Base-by-base conservation (phyloP, 2,113 vertebrate genomes). In the Gracilinanus agilis region DNA sequence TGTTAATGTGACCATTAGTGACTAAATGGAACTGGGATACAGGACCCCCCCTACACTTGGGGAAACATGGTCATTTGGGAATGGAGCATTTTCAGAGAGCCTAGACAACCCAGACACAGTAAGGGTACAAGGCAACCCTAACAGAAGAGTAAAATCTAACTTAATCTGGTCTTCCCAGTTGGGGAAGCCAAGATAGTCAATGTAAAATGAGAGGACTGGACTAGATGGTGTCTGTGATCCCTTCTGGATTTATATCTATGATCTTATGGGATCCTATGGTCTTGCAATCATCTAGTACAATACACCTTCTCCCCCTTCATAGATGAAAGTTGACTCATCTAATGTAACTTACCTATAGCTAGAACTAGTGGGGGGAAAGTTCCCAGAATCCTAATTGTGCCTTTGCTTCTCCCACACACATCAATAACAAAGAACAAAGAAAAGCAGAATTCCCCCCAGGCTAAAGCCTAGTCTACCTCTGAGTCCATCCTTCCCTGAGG, bases 401-500 rank as follows among this genome's bases (percentile, higher is more conserved):
- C 19, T 94, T 88, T 91, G 40, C n/a, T 3, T 24, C 29, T 12
- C 5, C 44, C 40, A 53, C 13, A 40, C n/a, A 83, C n/a, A 7
- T 3, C 53, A 13, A 11, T 90, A 44, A 53, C 88, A 40, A 44
- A 88, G 49, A 29, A 54, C 29, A 56, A 27, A 93, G 61, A 90
- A 94, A 54, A 91, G 25, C 90, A 91, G 23, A 21, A 83, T 34
- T n/a, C 55, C 90, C 58, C 53, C 34, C 91, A 90, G n/a, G 75
- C 56, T 58, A 89, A 44, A 0, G 2, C 91, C 55, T 29, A 67
- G 34, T 91, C 75, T 54, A 29, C 40, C 91, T 90, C 92, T 54
- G 83, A 54, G 55, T 75, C 67, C 67, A n/a, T 75, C 67, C 4
- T 67, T 67, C 29, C 67, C 34, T 23, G 19, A 91, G 27, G 56